Evolutionary conservation across 1,140 invertebrate species (phyloP).

Genomic region (Sinella curviseta): DNA sequence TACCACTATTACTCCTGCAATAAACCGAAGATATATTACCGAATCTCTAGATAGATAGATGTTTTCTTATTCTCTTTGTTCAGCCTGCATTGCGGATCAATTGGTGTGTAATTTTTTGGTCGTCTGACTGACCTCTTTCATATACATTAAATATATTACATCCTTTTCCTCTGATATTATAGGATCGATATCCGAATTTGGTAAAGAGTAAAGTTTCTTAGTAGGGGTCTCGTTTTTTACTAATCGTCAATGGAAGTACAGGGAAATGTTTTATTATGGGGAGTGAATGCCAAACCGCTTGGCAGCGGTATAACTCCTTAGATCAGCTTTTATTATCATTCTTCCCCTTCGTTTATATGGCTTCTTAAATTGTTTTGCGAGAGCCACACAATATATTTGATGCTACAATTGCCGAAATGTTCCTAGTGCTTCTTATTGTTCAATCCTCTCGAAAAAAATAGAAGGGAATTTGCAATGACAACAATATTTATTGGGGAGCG

Average conservation of each 20-base stretch:
- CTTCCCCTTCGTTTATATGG: too few species aligned
- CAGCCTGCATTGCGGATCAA: slow-evolving; percentile 15
- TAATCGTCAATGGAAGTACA: not conserved
- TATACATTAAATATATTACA: not conserved
- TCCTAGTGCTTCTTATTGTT: too few species aligned
- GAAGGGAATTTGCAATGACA: too few species aligned
- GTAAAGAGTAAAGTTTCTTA: not conserved
- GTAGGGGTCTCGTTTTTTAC: not conserved
- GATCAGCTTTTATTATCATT: not conserved
- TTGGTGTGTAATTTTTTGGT: slow-evolving; percentile 6
- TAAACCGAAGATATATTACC: not conserved
- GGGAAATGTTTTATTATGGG: slow-evolving; percentile 18
- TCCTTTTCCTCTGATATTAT: not conserved
- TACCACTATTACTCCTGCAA: not conserved
- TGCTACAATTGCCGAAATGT: too few species aligned
- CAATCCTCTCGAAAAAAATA: too few species aligned
- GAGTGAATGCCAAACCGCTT: slow-evolving; percentile 3
- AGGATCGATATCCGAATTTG: slow-evolving; percentile 19
- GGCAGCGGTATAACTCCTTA: not conserved
- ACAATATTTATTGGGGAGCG: too few species aligned
- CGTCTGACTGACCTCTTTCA: slow-evolving; percentile 15
- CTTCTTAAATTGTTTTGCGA: too few species aligned
- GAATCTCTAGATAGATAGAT: too few species aligned
- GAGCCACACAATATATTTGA: too few species aligned
- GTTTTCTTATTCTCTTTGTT: too few species aligned